Conservation (phyloP, 2,888 invertebrate genomes). For the Caenorhabditis drosophilae region DNA sequence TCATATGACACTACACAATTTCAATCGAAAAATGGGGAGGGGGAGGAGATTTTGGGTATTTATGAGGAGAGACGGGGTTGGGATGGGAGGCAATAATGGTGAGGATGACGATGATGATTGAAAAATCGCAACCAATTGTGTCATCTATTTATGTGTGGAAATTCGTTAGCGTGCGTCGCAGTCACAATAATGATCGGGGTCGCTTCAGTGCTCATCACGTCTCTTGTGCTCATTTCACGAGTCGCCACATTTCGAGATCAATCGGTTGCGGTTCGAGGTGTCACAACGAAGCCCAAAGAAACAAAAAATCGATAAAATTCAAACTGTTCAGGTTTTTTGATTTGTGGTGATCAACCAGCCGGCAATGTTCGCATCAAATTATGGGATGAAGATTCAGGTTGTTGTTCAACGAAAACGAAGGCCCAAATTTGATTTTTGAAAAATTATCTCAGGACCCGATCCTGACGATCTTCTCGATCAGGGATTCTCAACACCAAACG, state of each 20-base stretch:
- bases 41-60: too few species aligned
- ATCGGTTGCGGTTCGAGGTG: constrained; percentile 33
- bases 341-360: constrained; percentile 51
- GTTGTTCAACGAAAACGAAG: constrained; percentile 5
- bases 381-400: constrained; percentile 40
- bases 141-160: constrained; percentile 27
- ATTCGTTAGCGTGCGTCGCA: constrained; percentile 30
- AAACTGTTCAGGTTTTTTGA: constrained; percentile 30
- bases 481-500: constrained; percentile 48
- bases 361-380: constrained; percentile 54
- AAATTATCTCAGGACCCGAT: constrained; percentile 40
- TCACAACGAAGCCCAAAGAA: not conserved
- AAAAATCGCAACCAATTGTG: too few species aligned
- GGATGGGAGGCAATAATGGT: too few species aligned
- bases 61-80: too few species aligned
- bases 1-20: too few species aligned
- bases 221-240: constrained; percentile 25
- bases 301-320: not conserved
- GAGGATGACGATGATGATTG: too few species aligned
- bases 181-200: constrained; percentile 35
- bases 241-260: constrained; percentile 41
- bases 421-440: not conserved
- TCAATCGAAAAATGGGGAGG: too few species aligned
- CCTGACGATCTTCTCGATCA: constrained; percentile 57
- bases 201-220: constrained; percentile 28